Conservation (phyloP, 2,113 vertebrate genomes). For the Solea solea region DNA sequence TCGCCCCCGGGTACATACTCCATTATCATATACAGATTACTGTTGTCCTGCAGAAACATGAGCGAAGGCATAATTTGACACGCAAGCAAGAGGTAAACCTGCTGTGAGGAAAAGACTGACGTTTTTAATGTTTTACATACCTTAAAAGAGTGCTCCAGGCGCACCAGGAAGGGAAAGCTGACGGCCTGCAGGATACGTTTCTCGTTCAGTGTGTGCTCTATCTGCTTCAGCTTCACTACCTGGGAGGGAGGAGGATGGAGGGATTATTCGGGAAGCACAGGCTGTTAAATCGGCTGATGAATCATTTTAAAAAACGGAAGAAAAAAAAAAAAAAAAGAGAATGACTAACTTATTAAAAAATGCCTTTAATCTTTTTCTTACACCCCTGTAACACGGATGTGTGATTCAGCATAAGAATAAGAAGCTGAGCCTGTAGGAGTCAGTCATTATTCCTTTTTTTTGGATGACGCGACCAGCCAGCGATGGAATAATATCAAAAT, state of each 20-base stretch:
- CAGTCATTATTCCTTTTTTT: no score
- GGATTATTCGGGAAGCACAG: not conserved
- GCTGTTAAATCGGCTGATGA: not conserved
- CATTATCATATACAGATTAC: slow-evolving; percentile 95
- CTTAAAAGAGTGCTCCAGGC: slow-evolving; percentile 94
- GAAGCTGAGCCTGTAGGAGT: no score
- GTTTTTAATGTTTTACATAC: slow-evolving; percentile 52
- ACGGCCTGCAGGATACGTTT: slow-evolving; percentile 94
- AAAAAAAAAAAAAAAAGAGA: not conserved
- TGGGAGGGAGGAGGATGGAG: slow-evolving; percentile 30
- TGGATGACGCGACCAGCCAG: not conserved
- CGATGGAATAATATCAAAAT: not conserved
- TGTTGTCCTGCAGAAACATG: slow-evolving; percentile 83
- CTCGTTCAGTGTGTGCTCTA: slow-evolving; percentile 95
- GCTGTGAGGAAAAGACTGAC: not conserved
- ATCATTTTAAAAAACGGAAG: not conserved
- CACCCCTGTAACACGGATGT: no score
- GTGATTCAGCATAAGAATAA: no score
- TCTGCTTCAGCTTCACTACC: slow-evolving; percentile 96
- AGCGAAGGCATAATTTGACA: slow-evolving; percentile 6
- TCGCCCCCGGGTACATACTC: slow-evolving; percentile 93
- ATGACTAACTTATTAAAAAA: not conserved
- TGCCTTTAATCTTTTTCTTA: not conserved
- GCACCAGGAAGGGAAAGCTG: slow-evolving; percentile 93
- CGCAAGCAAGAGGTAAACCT: not conserved